Evolutionary conservation across 2,888 invertebrate genomes (phyloP), one percentile per base, ranked within the genome.

Genomic region (Andrena bicolor): DNA sequence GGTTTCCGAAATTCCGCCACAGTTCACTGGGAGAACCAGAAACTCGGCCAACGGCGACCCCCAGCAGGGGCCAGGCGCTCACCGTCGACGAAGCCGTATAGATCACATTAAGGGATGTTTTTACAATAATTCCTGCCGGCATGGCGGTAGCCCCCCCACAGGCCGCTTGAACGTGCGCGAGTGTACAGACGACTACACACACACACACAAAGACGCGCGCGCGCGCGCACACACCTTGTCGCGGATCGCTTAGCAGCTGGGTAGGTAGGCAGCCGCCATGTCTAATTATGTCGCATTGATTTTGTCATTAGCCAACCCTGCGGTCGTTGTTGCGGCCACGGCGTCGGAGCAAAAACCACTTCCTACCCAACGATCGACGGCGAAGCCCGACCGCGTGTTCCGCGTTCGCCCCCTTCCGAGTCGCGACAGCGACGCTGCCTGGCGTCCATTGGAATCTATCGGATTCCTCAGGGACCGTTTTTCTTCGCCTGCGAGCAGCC

Each of bases 271-370:
- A 89, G 91, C 89, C 91, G 91, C 92, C 92, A 92, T 92, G 91
- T 91, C 92, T 93, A 93, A 93, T 93, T 93, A 93, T 93, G 92
- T 93, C 92, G 93, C 93, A 93, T 93, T 93, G 93, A 93, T 93
- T 93, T 93, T 93, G 93, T 93, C 93, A 93, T 93, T 93, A 93
- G 93, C 91, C 89, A 89, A 90, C 92, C 92, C 91, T 90, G 89
- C 89, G 88, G 82, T 88, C 80, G 84, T 89, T 84, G 89, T 81
- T 86, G 79, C 66, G 81, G 74, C 82, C 83, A 88, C 89, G 83
- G 86, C 89, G 86, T 87, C 86, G 76, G 74, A 82, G 86, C 87
- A 90, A 90, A 90, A 91, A 91, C 76, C 86, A 88, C 85, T 89
- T 90, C 86, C 90, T 86, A 88, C 80, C 41, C 48, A 74, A 82